Conservation (phyloP, 2,797 vertebrate species). For the Chrysocyon brachyurus region DNA sequence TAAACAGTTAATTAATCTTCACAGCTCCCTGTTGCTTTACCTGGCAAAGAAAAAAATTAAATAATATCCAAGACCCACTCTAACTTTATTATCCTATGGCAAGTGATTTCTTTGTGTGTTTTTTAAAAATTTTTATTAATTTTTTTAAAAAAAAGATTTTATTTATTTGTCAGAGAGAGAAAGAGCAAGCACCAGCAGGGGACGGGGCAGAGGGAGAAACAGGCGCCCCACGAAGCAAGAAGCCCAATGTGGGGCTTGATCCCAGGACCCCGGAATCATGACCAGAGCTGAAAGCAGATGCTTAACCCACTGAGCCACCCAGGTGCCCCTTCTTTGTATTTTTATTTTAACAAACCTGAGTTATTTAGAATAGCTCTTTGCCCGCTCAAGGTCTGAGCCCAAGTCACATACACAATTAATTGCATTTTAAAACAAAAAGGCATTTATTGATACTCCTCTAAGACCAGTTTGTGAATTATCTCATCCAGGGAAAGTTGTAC, state of each 20-base stretch:
- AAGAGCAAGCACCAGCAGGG: too few species aligned
- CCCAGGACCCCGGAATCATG: too few species aligned
- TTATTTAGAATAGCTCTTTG: neutral
- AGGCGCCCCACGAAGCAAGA: too few species aligned
- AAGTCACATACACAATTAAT: neutral
- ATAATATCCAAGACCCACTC: neutral
- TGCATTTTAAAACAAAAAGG: slow-evolving; percentile 23
- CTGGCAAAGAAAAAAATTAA: neutral
- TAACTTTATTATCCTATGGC: neutral
- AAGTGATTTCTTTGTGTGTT: neutral
- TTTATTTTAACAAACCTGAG: neutral
- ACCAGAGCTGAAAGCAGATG: too few species aligned
- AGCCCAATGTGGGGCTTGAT: too few species aligned
- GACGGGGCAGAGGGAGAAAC: too few species aligned
- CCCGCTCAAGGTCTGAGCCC: neutral
- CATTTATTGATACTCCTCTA: neutral
- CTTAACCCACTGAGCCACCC: too few species aligned
- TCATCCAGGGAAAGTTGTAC: neutral
- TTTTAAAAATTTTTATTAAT: too few species aligned
- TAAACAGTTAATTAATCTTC: neutral
- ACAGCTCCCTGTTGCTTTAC: neutral
- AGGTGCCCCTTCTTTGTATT: neutral
- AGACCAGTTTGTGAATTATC: neutral
- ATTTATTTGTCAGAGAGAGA: too few species aligned
- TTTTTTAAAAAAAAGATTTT: too few species aligned